These are phyloP conservation scores for Oreochromis grahami DNA, from an alignment of 2,797 vertebrate species.

Conservation along the genomic window DNA sequence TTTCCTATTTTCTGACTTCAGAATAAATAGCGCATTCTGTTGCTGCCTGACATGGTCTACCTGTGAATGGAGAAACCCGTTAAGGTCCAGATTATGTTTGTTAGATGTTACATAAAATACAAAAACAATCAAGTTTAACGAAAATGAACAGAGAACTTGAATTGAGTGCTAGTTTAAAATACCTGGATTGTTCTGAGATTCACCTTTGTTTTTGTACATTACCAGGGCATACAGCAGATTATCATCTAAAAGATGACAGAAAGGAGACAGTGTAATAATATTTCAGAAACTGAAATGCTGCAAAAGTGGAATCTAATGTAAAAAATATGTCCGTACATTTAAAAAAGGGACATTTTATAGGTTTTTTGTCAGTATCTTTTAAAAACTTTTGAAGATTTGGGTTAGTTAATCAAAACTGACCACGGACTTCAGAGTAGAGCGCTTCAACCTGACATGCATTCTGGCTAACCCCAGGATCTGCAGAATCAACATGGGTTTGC, in stretches of 20 bases:
- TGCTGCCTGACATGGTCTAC: rapidly evolving
- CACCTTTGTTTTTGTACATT: background rate
- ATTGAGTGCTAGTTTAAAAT: background rate
- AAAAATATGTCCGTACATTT: rapidly evolving
- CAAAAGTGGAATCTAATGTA: background rate
- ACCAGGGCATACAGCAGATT: background rate
- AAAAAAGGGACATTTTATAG: rapidly evolving
- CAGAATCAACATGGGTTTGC: rapidly evolving
- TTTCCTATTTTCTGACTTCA: background rate
- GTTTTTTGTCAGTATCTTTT: background rate
- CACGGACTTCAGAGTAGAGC: background rate
- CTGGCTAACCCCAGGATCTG: background rate
- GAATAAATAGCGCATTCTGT: rapidly evolving
- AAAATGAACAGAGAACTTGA: background rate
- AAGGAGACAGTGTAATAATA: rapidly evolving
- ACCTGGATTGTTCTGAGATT: rapidly evolving
- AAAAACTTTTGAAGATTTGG: background rate
- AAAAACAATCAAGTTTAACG: rapidly evolving
- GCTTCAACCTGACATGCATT: background rate
- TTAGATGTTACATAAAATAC: rapidly evolving
- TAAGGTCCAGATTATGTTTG: rapidly evolving
- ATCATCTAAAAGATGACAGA: background rate
- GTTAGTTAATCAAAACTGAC: background rate
- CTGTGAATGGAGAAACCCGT: rapidly evolving
- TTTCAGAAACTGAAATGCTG: background rate